Conservation (phyloP, 2,797 vertebrate species). For the Botia kubotai region DNA sequence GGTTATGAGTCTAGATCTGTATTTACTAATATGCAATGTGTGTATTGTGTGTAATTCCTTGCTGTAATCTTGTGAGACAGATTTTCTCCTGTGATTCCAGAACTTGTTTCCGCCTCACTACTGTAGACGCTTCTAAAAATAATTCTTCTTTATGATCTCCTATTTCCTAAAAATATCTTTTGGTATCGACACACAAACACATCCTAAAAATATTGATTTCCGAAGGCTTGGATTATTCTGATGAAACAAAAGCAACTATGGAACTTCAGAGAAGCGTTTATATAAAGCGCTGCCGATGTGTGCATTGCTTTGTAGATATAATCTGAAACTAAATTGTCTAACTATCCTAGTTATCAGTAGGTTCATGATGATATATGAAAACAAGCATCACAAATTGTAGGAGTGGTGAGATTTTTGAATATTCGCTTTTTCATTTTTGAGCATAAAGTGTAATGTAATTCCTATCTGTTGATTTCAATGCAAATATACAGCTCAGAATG, state of each 20-base stretch:
- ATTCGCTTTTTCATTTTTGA: constrained; percentile 1
- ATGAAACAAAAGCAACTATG: constrained; percentile 32
- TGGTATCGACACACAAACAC: no score
- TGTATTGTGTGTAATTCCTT: no score
- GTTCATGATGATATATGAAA: constrained; percentile 20
- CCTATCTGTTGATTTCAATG: constrained; percentile 4
- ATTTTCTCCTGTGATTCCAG: no score
- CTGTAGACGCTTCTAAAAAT: no score
- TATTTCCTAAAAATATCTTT: constrained; percentile 3
- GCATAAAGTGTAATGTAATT: background rate
- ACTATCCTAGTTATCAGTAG: background rate
- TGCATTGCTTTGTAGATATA: no score
- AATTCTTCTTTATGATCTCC: no score
- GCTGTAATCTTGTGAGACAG: no score
- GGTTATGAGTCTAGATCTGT: no score
- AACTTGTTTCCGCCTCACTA: no score
- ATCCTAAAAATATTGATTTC: background rate
- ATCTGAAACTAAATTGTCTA: background rate
- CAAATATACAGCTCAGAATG: background rate
- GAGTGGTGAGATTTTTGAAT: background rate
- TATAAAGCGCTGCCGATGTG: background rate
- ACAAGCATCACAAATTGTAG: constrained; percentile 1
- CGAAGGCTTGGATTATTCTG: constrained; percentile 6
- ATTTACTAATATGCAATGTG: no score
- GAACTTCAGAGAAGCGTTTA: background rate